phyloP scores from a whole-genome alignment of 1,140 invertebrate species.

The Ceratosolen fusciceps region DNA sequence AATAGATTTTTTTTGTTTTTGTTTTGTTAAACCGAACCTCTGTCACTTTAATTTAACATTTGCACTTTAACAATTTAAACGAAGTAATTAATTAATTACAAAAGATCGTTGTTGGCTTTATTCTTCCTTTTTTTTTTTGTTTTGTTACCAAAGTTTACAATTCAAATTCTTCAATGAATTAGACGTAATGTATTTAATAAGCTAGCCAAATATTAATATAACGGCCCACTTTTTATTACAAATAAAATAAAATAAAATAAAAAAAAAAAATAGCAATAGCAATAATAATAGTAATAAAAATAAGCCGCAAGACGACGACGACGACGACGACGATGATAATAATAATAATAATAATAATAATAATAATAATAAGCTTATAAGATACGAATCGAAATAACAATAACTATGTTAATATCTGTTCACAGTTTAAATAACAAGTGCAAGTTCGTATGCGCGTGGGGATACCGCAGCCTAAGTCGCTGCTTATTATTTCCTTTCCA shows the following conservation, averaged over 20 bases:
- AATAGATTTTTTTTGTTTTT: slow-evolving; percentile 27
- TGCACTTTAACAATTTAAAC: slow-evolving; percentile 36
- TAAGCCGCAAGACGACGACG: too few species aligned
- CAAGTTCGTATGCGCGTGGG: slow-evolving; percentile 35
- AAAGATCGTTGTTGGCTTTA: too few species aligned
- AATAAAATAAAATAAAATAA: too few species aligned
- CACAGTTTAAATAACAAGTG: slow-evolving; percentile 28
- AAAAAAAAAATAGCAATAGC: too few species aligned
- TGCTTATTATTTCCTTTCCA: slow-evolving; percentile 30
- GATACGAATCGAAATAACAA: too few species aligned
- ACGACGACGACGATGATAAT: too few species aligned
- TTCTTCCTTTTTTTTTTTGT: too few species aligned
- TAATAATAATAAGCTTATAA: too few species aligned
- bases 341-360: too few species aligned
- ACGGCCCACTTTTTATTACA: slow-evolving; percentile 31
- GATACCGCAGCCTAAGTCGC: slow-evolving; percentile 43
- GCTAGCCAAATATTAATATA: slow-evolving; percentile 42
- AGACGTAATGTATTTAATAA: too few species aligned
- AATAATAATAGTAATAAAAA: too few species aligned
- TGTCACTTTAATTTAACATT: slow-evolving; percentile 38
- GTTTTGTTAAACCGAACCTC: slow-evolving; percentile 30
- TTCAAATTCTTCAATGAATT: slow-evolving; percentile 7
- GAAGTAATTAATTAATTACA: slow-evolving; percentile 38
- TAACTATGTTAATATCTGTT: too few species aligned
- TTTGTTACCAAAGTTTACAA: slow-evolving; percentile 14